Conservation (phyloP, 2,797 vertebrate genomes). For the Vireo griseus region DNA sequence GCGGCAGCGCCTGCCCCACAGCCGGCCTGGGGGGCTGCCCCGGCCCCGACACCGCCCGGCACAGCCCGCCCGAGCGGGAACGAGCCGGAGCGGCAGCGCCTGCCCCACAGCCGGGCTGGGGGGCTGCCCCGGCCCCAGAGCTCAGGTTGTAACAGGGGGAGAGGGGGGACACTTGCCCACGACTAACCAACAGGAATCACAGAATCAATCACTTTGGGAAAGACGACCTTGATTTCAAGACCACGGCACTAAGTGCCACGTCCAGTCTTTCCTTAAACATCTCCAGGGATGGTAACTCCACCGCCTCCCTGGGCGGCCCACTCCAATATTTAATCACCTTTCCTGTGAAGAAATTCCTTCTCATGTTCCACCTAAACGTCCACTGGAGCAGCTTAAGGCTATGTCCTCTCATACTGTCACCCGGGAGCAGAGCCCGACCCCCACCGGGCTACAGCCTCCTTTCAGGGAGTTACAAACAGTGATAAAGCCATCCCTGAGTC, state of each 20-base stretch:
- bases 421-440: not conserved
- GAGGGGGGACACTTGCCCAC: rapidly evolving
- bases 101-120: not conserved
- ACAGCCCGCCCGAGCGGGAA: not conserved
- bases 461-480: not conserved
- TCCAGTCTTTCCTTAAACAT: not conserved
- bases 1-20: not conserved
- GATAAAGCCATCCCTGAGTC: not conserved
- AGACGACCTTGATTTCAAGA: not conserved
- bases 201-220: not conserved
- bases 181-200: not conserved
- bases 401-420: not conserved
- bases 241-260: not conserved
- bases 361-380: not conserved
- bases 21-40: too few relatives aligned
- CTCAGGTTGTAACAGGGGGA: rapidly evolving
- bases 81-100: not conserved
- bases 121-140: not conserved
- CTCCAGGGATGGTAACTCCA: not conserved
- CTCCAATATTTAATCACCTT: not conserved
- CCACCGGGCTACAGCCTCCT: not conserved
- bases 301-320: not conserved
- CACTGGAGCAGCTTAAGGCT: not conserved
- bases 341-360: not conserved
- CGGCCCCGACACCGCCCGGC: too few relatives aligned